Percentiles rank a stretch among this genome's conserved stretches.
Conservation (phyloP, 2,888 invertebrate species). For the Dinocampus coccinellae region DNA sequence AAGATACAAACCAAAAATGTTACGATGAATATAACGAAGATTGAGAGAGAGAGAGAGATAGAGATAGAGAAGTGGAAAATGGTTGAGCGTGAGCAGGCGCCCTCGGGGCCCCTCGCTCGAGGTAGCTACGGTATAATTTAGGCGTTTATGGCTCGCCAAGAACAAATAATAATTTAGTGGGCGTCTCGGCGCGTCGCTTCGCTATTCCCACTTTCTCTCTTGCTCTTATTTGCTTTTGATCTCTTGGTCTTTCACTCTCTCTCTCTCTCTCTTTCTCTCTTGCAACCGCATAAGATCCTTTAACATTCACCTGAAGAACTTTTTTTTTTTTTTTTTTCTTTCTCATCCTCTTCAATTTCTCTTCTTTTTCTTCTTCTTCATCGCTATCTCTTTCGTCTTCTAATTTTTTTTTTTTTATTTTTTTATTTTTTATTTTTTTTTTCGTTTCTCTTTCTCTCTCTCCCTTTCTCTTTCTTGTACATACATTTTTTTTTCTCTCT, state of each 20-base stretch:
- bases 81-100: conserved; percentile 34
- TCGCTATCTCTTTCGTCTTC: conserved; percentile 23
- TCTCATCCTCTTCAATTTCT: conserved; percentile 16
- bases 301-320: conserved; percentile 20
- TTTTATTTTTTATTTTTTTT: conserved; percentile 26
- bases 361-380: conserved; percentile 15
- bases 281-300: conserved; percentile 16
- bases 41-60: conserved; percentile 26
- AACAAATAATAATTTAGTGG: conserved; percentile 70
- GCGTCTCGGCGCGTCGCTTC: conserved; percentile 60
- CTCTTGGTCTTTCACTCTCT: conserved; percentile 37
- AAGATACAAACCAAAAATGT: neutral
- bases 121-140: conserved; percentile 66
- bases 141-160: conserved; percentile 67
- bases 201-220: conserved; percentile 32
- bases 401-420: conserved; percentile 18
- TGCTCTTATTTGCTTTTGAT: too few species aligned
- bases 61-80: conserved; percentile 19
- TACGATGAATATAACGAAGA: too few species aligned
- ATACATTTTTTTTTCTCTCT: too few species aligned
- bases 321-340: conserved; percentile 12
- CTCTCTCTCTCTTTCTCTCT: conserved; percentile 26
- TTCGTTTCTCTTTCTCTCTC: too few species aligned
- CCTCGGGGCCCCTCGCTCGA: conserved; percentile 47
- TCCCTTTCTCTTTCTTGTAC: neutral